A percentile compares a stretch with the other conserved stretches of the same genome.
Evolutionary conservation across 1,140 invertebrate species (phyloP).

Genomic region (Eueides isabella): DNA sequence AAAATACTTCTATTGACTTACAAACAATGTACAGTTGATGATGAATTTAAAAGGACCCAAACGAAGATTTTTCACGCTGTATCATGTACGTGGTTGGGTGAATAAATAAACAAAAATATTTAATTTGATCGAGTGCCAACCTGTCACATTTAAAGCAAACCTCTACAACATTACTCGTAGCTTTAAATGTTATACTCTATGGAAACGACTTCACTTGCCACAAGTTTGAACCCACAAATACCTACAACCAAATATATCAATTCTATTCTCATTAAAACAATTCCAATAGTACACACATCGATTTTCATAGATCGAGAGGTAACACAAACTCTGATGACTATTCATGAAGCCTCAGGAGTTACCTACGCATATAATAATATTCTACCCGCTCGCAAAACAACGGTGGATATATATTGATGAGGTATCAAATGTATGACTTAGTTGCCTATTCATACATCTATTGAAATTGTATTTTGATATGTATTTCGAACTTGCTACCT

Average conservation of each 20-base stretch:
- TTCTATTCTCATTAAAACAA: not conserved
- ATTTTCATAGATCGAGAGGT: conserved; percentile 1
- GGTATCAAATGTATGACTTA: conserved; percentile 1
- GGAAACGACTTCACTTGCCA: too few species aligned
- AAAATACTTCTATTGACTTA: too few species aligned
- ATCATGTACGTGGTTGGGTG: too few species aligned
- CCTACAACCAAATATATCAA: not conserved
- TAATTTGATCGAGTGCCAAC: too few species aligned
- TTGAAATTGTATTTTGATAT: not conserved
- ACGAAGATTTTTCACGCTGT: too few species aligned
- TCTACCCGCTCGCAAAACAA: conserved; percentile 2
- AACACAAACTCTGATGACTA: not conserved
- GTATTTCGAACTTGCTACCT: not conserved
- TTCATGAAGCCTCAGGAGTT: conserved; percentile 12
- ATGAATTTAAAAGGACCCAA: too few species aligned
- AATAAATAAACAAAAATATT: too few species aligned
- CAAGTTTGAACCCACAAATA: too few species aligned
- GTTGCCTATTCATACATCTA: not conserved
- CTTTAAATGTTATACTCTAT: too few species aligned
- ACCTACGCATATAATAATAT: conserved; percentile 13
- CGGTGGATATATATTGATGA: not conserved
- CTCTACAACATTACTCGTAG: too few species aligned
- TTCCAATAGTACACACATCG: conserved; percentile 9
- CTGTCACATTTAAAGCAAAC: too few species aligned
- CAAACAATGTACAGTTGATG: too few species aligned